Base-by-base conservation (phyloP, 1,140 invertebrate species). In the Aphidius gifuensis region DNA sequence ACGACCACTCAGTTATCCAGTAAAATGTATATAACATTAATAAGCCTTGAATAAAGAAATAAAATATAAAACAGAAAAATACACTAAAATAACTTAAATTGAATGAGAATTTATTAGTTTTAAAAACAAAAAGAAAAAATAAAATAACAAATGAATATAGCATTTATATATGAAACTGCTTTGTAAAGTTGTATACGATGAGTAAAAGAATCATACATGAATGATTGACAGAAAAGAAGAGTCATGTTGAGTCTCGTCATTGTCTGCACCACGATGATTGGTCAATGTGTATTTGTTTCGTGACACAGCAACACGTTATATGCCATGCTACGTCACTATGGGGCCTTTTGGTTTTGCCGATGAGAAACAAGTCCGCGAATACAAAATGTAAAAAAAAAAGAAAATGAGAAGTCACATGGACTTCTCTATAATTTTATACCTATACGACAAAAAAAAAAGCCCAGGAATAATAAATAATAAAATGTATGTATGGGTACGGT, bases 391-490 rank as follows among this genome's bases (percentile, higher is more conserved):
- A 55, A 53, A n/a, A 53, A n/a, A 40, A 5, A 40, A n/a, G 40
- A 40, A 4, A 39, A 40, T 2, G 11, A n/a, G 11, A 39, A 39
- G 53, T 42, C 40, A 42, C 53, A 55, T 1, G 23, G 23, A 32
- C 4, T 32, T 32, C 23, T 32, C 23, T 32, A 32, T 32, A 32
- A 32, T 32, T 32, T 32, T 32, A 32, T 32, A 32, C 23, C 23
- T 32, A 32, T 32, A 32, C 4, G 23, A 32, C 23, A 32, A 62
- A 63, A 46, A 49, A 49, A 58, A 58, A 49, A 59, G 70, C 68
- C 69, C 68, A 67, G 65, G 73, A 79, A 80, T 79, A 79, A 80
- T 78, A 79, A 80, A 80, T 80, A 80, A 76, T 74, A 73, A 71
- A 32, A 75, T 68, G 72, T 66, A 69, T 61, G 16, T 16, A 16